phyloP scores from a whole-genome alignment of 2,888 invertebrate genomes.

The Coecobrya sp. region DNA sequence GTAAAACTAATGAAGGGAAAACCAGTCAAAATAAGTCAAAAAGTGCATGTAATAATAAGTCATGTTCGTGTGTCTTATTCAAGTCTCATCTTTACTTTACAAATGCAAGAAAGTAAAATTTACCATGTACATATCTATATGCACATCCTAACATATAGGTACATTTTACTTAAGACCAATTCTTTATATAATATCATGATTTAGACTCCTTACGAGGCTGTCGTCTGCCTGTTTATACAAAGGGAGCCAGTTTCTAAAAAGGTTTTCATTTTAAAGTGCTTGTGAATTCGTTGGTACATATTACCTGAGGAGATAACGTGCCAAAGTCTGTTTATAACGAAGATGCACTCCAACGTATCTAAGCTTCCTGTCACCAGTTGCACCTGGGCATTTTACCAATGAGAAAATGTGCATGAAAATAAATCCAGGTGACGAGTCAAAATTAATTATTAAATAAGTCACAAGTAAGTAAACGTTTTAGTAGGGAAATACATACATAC shows the following conservation, averaged over 20 bases:
- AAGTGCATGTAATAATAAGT: slow-evolving; percentile 10
- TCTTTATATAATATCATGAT: background rate
- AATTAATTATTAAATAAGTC: too few relatives aligned
- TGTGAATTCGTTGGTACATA: background rate
- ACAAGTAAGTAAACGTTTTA: background rate
- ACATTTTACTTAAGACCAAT: background rate
- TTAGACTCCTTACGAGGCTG: background rate
- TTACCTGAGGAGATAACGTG: background rate
- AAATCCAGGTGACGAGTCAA: background rate
- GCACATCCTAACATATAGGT: too few relatives aligned
- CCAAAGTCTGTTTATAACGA: background rate
- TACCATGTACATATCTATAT: background rate
- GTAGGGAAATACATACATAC: too few relatives aligned
- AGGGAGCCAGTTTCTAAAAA: background rate
- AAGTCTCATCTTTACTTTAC: background rate
- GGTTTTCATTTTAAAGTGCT: slow-evolving; percentile 22
- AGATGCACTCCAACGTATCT: background rate
- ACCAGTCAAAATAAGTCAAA: slow-evolving; percentile 65
- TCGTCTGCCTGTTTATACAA: too few relatives aligned
- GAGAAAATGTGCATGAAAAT: background rate
- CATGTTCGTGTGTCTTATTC: slow-evolving; percentile 62
- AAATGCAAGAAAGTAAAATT: background rate
- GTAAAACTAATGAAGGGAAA: slow-evolving; percentile 74
- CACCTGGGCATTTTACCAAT: background rate
- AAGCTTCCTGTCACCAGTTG: background rate